phyloP scores from a whole-genome alignment of 2,113 vertebrate genomes.

The Anhinga anhinga region DNA sequence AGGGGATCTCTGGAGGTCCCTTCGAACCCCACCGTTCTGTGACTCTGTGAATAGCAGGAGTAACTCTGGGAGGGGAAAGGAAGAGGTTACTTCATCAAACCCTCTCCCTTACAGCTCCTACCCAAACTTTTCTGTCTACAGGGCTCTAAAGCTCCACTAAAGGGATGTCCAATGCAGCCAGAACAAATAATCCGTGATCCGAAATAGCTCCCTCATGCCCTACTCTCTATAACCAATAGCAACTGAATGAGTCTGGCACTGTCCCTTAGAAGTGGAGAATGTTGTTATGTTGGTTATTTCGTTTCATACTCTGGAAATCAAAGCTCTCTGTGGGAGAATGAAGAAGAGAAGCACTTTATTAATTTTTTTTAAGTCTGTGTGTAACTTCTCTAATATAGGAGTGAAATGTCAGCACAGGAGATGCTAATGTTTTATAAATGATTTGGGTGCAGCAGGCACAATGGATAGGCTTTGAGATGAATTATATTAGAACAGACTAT shows the following conservation, averaged over 20 bases:
- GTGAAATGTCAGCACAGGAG: slow-evolving; percentile 64
- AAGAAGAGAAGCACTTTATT: slow-evolving; percentile 75
- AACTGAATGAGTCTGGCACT: slow-evolving; percentile 41
- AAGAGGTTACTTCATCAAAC: slow-evolving; percentile 38
- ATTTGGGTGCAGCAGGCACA: slow-evolving; percentile 40
- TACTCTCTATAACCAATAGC: slow-evolving; percentile 51
- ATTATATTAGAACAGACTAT: slow-evolving; percentile 57
- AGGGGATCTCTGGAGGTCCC: too few relatives aligned
- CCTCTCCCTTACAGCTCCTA: slow-evolving; percentile 22
- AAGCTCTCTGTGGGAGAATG: slow-evolving; percentile 74
- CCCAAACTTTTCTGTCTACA: slow-evolving; percentile 24
- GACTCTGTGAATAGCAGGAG: neutral
- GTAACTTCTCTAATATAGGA: slow-evolving; percentile 63
- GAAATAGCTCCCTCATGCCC: slow-evolving; percentile 20
- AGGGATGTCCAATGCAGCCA: slow-evolving; percentile 46
- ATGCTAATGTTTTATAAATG: slow-evolving; percentile 72
- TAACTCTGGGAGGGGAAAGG: neutral
- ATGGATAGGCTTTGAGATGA: slow-evolving; percentile 45
- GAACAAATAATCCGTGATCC: slow-evolving; percentile 52
- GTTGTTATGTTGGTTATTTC: slow-evolving; percentile 73
- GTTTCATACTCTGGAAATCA: slow-evolving; percentile 68
- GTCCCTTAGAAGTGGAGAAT: slow-evolving; percentile 65
- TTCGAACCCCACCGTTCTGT: too few relatives aligned
- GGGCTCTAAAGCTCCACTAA: slow-evolving; percentile 53
- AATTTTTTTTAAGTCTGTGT: slow-evolving; percentile 65